Base-by-base conservation (phyloP, 2,888 invertebrate species). In the Stenodera caucasica region DNA sequence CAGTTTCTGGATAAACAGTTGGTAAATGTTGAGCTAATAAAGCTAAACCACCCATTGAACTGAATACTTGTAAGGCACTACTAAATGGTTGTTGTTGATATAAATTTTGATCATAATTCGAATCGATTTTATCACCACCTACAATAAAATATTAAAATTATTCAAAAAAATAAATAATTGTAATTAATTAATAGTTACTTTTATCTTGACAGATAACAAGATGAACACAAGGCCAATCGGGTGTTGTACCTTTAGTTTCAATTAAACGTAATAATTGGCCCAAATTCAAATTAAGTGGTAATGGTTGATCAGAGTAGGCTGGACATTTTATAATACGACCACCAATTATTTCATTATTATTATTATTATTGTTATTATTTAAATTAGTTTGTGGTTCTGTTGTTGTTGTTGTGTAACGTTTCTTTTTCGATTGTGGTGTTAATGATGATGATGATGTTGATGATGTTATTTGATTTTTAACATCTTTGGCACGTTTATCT, bases 21-120 rank as follows among this genome's bases (percentile, higher is more conserved):
- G 96, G 96, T 72, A 97, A 83, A 70, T 94, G 91, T 74, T 92
- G 91, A 0, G 96, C 96, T 62, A 97, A 82, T 61, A 96, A 83
- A 12, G 94, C 94, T 59, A 97, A 84, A 1, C 96, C 96, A 59
- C 96, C 96, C 68, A 90, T 88, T 64, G 89, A 87, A 55, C 94
- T 94, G 82, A 97, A 96, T 70, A 92, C 90, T 74, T 94, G 91
- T 72, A 96, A 82, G 55, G 92, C 87, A 70, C 82, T 83, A 64
- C 82, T 82, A 55, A 83, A 74, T 14, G 79, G 75, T 59, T 70
- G 70, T 54, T 73, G 72, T 50, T 72, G 69, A 49, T 67, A 57
- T 57, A 69, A 58, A 35, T 49, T 60, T 15, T 57, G 49, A 57
- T 63, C 60, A 33, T 56, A 55, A 49, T 33, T 60, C 23, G 23